Base-by-base conservation (phyloP, 2,113 vertebrate genomes). In the Microtus oregoni region DNA sequence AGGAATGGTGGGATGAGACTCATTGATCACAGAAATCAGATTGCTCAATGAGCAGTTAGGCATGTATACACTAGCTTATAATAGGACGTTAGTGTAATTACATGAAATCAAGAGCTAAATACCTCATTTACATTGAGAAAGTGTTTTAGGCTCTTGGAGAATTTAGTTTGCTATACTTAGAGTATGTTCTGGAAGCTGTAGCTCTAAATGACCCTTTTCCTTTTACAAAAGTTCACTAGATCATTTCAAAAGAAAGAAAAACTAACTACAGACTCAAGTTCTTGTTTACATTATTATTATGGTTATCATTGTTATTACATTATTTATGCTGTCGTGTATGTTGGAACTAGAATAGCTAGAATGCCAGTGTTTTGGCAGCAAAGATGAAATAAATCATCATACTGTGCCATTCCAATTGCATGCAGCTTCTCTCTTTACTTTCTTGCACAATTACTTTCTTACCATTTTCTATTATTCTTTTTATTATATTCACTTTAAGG, bases 351-450 rank as follows among this genome's bases (percentile, higher is more conserved):
- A 77, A 92, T 14, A 14, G 0, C 5, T 9, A 14, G 0, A 22
- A 68, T 10, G 30, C 0, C 76, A 91, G 41, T 92, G 13, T 44
- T 78, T 90, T 65, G 17, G 58, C 86, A 20, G 68, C 83, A 72
- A 92, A 96, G 76, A 92, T 70, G 41, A 91, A 91, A 87, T 61
- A 41, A 82, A 41, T 90, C 22, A 70, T 38, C 28, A 9, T 44
- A 44, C 94, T 70, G 3, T 82, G 19, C 22, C 88, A 86, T 89
- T 96, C 8, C 20, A 83, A 83, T 52, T 96, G 1, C 8, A 65
- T 89, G 86, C 90, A 5, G n/a, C 38, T 97, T 96, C 96, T 87
- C 19, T 96, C 75, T 94, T 91, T 90, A 65, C 76, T 86, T 76
- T 47, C 70, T 50, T 89, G 41, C 9, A 91, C 96, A 96, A 90